phyloP scores from a whole-genome alignment of 37 sponge, comb jelly and placozoan species.

The Cliona cf. orientalis region DNA sequence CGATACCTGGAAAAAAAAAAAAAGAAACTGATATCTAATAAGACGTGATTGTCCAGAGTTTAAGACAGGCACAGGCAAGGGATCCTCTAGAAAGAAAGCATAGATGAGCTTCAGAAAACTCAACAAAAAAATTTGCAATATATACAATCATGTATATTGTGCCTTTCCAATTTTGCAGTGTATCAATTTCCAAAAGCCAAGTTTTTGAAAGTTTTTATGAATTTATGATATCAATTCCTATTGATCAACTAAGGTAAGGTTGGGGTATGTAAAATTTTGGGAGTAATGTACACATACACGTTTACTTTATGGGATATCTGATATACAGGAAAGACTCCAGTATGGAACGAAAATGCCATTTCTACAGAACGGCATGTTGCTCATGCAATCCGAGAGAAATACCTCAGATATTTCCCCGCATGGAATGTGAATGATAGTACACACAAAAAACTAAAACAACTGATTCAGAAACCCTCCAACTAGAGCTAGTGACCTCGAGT shows the following conservation, averaged over 20 bases:
- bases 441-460: neutral
- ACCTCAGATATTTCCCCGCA: conserved; percentile 13
- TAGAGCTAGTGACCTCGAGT: no score
- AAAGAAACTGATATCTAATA: no score
- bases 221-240: conserved; percentile 1
- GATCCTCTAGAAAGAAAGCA: conserved; percentile 2
- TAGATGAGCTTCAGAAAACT: conserved; percentile 23
- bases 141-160: conserved; percentile 68
- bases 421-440: conserved; percentile 16
- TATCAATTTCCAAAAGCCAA: no score
- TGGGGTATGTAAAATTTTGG: neutral
- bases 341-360: no score
- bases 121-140: conserved; percentile 23
- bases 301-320: neutral
- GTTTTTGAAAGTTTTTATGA: conserved; percentile 59
- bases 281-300: neutral
- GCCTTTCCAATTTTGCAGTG: no score
- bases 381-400: conserved; percentile 9
- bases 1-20: no score
- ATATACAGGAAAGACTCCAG: no score
- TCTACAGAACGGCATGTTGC: neutral
- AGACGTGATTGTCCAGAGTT: conserved; percentile 75
- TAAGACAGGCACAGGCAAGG: conserved; percentile 65
- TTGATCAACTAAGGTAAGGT: conserved; percentile 23
- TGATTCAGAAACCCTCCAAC: no score